Evolutionary conservation across 2,113 vertebrate species (phyloP).

Genomic region (Sturnus vulgaris): DNA sequence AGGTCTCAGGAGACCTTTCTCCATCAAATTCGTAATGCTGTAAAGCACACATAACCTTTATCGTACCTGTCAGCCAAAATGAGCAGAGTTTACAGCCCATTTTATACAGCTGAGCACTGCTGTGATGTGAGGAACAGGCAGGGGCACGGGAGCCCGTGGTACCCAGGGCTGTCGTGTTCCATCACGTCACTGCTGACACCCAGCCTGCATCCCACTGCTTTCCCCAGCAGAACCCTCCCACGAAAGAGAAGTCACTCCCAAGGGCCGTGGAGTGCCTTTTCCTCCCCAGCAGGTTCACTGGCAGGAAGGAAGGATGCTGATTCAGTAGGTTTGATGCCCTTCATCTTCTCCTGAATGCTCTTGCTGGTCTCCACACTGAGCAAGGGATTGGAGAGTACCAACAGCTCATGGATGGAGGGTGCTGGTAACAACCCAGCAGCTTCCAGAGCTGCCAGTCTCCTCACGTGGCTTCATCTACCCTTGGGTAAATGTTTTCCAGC

Average conservation of each 20-base stretch:
- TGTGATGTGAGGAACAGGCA: background rate
- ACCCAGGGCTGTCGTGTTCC: background rate
- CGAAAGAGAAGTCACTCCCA: fast-evolving
- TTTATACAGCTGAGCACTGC: conserved; percentile 19
- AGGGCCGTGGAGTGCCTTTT: background rate
- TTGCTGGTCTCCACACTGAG: background rate
- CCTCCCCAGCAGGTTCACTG: background rate
- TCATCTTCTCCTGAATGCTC: background rate
- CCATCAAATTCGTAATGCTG: background rate
- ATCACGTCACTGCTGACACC: background rate
- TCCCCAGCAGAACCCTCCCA: background rate
- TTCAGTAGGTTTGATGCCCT: background rate
- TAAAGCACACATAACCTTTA: conserved; percentile 25
- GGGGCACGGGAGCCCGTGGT: background rate
- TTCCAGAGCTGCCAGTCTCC: background rate
- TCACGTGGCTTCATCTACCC: background rate
- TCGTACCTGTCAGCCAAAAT: conserved; percentile 13
- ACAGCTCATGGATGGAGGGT: background rate
- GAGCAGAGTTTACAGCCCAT: conserved; percentile 40
- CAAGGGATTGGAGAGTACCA: background rate
- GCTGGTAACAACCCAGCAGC: background rate
- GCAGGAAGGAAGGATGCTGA: background rate
- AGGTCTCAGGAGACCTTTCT: background rate
- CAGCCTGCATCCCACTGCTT: background rate
- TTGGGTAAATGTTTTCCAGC: background rate